Conservation (phyloP, 2,888 invertebrate genomes). For the Drosophila engyochracea region DNA sequence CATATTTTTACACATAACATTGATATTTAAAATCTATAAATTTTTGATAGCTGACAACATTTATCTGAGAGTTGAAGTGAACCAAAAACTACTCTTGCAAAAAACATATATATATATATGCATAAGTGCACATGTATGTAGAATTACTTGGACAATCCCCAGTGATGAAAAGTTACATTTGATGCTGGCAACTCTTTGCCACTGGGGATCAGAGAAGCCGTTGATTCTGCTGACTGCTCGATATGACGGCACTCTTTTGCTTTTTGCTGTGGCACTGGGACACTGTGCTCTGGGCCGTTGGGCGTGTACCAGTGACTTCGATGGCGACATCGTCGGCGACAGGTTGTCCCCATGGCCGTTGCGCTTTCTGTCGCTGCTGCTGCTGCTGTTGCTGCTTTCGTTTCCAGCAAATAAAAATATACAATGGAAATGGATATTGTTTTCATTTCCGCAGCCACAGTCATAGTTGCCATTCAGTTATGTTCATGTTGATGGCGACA, state of each 20-base stretch:
- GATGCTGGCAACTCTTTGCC: slow-evolving; percentile 23
- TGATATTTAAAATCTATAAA: neutral
- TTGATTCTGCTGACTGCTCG: slow-evolving; percentile 17
- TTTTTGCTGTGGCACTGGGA: slow-evolving; percentile 26
- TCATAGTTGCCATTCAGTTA: slow-evolving; percentile 22
- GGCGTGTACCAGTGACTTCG: slow-evolving; percentile 56
- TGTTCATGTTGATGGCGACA: slow-evolving; percentile 54
- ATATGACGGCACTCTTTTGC: slow-evolving; percentile 4
- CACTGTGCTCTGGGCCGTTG: slow-evolving; percentile 56
- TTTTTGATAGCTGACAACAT: neutral
- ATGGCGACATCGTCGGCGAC: slow-evolving; percentile 39
- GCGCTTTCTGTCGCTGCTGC: slow-evolving; percentile 61
- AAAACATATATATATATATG: neutral
- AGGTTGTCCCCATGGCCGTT: slow-evolving; percentile 70
- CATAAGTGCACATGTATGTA: neutral
- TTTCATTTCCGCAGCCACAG: slow-evolving; percentile 72
- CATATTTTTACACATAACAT: neutral
- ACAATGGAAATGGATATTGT: slow-evolving; percentile 79
- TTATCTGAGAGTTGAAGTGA: slow-evolving; percentile 1
- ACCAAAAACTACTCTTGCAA: neutral
- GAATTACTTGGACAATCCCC: neutral
- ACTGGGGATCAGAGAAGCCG: slow-evolving; percentile 15
- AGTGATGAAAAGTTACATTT: slow-evolving; percentile 8
- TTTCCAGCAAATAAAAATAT: slow-evolving; percentile 68
- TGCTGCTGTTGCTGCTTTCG: slow-evolving; percentile 12